These are phyloP conservation scores for Artibeus jamaicensis DNA, from an alignment of 2,797 vertebrate genomes.

Conservation along the genomic window DNA sequence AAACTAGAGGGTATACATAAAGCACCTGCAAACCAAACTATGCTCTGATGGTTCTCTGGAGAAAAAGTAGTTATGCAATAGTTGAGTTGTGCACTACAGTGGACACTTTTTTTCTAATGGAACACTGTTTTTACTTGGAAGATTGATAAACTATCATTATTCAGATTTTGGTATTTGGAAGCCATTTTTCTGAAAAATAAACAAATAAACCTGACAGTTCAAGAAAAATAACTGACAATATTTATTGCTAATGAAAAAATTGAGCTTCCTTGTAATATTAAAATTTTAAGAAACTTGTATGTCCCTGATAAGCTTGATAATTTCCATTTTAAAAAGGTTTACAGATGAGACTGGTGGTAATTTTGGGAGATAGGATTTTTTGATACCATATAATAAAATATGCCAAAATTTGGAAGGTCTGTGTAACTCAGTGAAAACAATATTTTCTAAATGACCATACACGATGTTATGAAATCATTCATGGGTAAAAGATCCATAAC, in stretches of 20 bases:
- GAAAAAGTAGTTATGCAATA: background rate
- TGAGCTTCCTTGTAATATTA: background rate
- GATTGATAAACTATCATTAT: background rate
- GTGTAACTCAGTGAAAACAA: background rate
- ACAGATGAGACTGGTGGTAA: background rate
- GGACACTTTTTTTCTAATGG: background rate
- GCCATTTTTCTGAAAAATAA: conserved; percentile 21
- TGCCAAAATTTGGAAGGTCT: background rate
- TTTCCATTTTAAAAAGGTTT: conserved; percentile 28
- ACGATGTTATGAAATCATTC: background rate
- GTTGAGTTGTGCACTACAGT: background rate
- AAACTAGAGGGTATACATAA: background rate
- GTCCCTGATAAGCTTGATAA: background rate
- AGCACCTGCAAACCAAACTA: background rate
- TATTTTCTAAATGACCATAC: background rate
- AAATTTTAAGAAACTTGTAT: background rate
- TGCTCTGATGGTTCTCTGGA: background rate
- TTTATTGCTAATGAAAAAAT: background rate
- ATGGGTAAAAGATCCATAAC: background rate
- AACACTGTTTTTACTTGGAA: background rate
- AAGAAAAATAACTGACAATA: background rate
- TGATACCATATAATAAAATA: background rate
- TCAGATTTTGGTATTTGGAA: background rate
- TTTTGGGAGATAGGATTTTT: background rate
- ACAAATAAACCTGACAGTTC: background rate